Evolutionary conservation across 2,888 invertebrate genomes (phyloP), one percentile per base, ranked within the genome.

Genomic region (Agelastica alni): DNA sequence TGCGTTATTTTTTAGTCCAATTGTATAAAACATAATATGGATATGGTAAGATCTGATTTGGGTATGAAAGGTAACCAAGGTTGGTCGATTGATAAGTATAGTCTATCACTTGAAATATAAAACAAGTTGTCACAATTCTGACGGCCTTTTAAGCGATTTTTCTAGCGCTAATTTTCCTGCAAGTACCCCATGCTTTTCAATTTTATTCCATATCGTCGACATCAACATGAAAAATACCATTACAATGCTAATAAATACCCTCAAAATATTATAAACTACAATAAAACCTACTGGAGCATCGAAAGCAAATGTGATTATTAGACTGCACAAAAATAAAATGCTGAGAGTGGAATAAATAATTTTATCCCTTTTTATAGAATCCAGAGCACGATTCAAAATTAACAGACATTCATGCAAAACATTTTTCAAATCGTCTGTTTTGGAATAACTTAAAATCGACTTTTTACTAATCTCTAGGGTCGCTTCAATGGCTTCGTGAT

Each of bases 401-500:
- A 75, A 76, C 9, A 86, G 78, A 1, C 84, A 82, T 70, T 87
- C 82, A 42, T 79, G 76, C 30, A 88, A 74, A 0, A 80, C 79
- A 5, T 53, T 53, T 44, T 61, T 55, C 45, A 66, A 64, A 7
- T 58, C 58, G 9, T 58, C 46, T 45, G 69, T 61, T 17, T 37
- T 56, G 26, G 17, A 46, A 45, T 37, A 45, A n/a, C 7, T 43
- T 3, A 43, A 34, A 22, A 52, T 56, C 41, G 56, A 52, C 71
- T 72, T 63, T 76, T 58, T 57, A 20, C 52, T 64, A 10, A 80
- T 65, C 51, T 63, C 62, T 30, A 84, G 70, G 7, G 72, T 83
- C 4, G 88, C 83, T 56, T 83, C 77, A 4, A 95, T 86, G 9
- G 92, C 94, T 77, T 95, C 94, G 74, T 95, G 95, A 75, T 96